A percentile compares a stretch with the other conserved stretches of the same genome.
phyloP scores from a whole-genome alignment of 30 jellyfish, hydroid and myxozoan genomes.

The Chironex yamaguchii region DNA sequence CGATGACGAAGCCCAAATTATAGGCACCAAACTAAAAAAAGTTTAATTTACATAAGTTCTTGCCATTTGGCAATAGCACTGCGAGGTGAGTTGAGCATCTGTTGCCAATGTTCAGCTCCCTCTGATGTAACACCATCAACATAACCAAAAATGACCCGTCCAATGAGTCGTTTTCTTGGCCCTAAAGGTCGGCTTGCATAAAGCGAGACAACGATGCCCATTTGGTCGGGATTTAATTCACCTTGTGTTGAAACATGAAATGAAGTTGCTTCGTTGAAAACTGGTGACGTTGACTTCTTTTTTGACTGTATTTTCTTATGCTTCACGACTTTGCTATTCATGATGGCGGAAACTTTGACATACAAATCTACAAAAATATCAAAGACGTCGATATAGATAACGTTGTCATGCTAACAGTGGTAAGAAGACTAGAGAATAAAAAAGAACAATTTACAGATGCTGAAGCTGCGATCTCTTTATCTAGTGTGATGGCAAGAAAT shows the following conservation, averaged over 20 bases:
- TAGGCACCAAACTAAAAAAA: no score
- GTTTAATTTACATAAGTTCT: conserved; percentile 10
- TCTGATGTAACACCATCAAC: conserved; percentile 19
- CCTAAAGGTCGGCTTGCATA: conserved; percentile 67
- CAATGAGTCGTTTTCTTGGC: conserved; percentile 80
- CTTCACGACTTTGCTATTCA: conserved; percentile 39
- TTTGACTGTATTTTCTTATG: conserved; percentile 56
- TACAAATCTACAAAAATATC: conserved; percentile 51
- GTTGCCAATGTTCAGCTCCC: conserved; percentile 83
- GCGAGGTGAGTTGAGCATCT: conserved; percentile 60
- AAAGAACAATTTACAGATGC: no score
- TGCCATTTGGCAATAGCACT: conserved; percentile 77
- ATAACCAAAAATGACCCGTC: conserved; percentile 77
- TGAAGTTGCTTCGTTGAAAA: conserved; percentile 62
- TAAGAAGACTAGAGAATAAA: no score
- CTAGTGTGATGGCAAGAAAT: no score
- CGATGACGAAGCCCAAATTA: no score
- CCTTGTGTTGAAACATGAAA: conserved; percentile 27
- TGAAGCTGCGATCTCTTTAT: no score
- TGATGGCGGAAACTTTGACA: conserved; percentile 58
- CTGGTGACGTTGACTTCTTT: conserved; percentile 46
- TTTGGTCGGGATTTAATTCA: conserved; percentile 1
- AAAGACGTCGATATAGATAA: no score
- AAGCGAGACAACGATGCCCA: conserved; percentile 36
- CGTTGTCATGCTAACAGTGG: no score